Conservation (phyloP, 2,113 vertebrate genomes). For the Tetrao urogallus region DNA sequence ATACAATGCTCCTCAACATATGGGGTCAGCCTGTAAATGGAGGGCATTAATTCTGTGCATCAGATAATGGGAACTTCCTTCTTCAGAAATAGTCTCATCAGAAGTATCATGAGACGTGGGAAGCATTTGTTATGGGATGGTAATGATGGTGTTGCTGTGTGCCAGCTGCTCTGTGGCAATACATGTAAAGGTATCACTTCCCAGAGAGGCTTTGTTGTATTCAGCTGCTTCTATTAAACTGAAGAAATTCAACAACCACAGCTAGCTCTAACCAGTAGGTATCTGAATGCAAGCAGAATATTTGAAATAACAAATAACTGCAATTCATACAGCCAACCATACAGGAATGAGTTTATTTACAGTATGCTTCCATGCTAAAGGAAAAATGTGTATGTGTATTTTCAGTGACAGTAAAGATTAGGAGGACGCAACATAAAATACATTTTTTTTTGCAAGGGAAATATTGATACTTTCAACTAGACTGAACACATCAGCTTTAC, state of each 20-base stretch:
- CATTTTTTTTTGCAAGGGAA: not conserved
- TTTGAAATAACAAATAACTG: not conserved
- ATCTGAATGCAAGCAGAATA: not conserved
- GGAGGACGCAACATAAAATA: not conserved
- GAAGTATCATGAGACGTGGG: rapidly evolving
- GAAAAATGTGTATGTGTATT: not conserved
- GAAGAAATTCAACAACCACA: not conserved
- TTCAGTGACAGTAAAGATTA: not conserved
- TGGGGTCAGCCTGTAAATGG: constrained; percentile 25
- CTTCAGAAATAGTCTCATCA: constrained; percentile 25
- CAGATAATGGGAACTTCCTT: not conserved
- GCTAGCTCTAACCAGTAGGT: not conserved
- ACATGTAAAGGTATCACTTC: not conserved
- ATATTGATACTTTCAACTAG: not conserved
- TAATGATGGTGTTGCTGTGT: not conserved
- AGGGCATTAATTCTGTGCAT: constrained; percentile 5
- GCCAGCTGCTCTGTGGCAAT: not conserved
- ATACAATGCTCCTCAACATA: constrained; percentile 4
- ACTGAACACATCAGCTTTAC: not conserved
- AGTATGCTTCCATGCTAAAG: not conserved
- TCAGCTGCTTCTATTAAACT: not conserved
- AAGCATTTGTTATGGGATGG: not conserved
- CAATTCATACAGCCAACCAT: not conserved
- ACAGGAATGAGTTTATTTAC: not conserved
- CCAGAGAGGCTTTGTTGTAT: not conserved